Evolutionary conservation across 2,797 vertebrate species (phyloP), one percentile per base, ranked within the genome.

Genomic region (Hemibagrus guttatus): DNA sequence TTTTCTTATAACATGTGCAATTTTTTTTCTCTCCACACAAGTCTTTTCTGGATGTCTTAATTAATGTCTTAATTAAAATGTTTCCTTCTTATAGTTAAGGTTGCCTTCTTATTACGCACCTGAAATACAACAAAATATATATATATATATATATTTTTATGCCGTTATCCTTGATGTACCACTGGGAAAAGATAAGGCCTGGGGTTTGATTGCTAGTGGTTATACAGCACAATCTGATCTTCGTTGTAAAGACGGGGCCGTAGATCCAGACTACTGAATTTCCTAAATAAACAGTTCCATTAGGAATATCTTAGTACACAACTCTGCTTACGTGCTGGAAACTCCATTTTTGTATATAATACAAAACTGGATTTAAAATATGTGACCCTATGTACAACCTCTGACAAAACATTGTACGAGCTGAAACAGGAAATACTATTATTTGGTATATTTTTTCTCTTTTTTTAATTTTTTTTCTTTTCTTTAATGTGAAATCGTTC

Each of bases 71-170:
- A 83, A 88, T 83, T 81, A 78, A 88, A 85, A 88, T 79, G 79
- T 83, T 83, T 78, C 83, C 81, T 96, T 95, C 96, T 97, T 96
- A 96, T 97, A 97, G 95, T 97, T 97, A 96, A 92, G 93, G 94
- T 97, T 96, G 96, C 96, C 96, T 96, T 96, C 95, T 95, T 94
- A 96, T 97, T 97, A 98, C 96, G 98, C 96, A 97, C 97, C 97
- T 98, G 97, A 97, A 98, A 99, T 99, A 99, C 97, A 98, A 98
- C 97, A 99, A 99, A 99, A 99, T 99, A 99, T 97, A 99, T 96
- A 97, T 97, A 98, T 95, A 99, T 99, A 99, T 99, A 99, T 97
- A 99, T 96, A 97, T 97, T 98, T 95, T 96, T 96, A 96, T 96
- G 97, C 97, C 96, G 96, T 98, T 97, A 96, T 96, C 96, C 95